Evolutionary conservation across 2,797 vertebrate species (phyloP), one percentile per base, ranked within the genome.

Genomic region (Gymnothorax javanicus): DNA sequence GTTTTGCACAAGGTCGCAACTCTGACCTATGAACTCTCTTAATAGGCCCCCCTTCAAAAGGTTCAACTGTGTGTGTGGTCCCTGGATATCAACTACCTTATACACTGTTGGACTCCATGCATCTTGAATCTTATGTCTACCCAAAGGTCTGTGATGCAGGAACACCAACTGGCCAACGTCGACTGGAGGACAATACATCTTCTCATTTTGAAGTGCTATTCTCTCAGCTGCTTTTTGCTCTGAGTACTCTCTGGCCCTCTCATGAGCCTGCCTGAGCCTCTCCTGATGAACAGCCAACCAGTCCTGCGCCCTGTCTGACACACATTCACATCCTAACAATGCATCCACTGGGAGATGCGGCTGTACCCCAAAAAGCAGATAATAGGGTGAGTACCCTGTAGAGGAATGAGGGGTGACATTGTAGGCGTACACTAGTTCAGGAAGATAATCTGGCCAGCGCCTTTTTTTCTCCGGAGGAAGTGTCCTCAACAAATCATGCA

Each of bases 391-490:
- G 20, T 83, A 82, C 5, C 86, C 86, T 9, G 86, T 87, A 0
- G 58, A 60, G 5, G 84, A 23, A n/a, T 87, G 86, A 0, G 83
- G 83, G 3, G 79, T 89, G 20, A 85, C 83, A 73, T 88, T 89
- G 50, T 88, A 89, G 0, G 83, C 86, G 85, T 84, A 69, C 11
- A 89, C 81, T 2, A 82, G 1, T 60, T 89, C 84, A 23, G 86
- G 20, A 20, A 88, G n/a, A 12, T 86, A 13, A 12, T 88, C 58
- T 4, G 84, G 81, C 88, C 87, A 89, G 11, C 62, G 12, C 3
- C 13, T 13, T 57, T 89, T 89, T 83, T 86, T 88, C n/a, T 88
- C 86, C 5, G 69, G 81, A 15, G 87, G 82, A 7, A 89, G 85
- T 0, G 88, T 84, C 7, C 84, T 13, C n/a, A 89, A 59, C 0